phyloP scores from a whole-genome alignment of 1,140 invertebrate genomes.

The Agraylea sexmaculata region DNA sequence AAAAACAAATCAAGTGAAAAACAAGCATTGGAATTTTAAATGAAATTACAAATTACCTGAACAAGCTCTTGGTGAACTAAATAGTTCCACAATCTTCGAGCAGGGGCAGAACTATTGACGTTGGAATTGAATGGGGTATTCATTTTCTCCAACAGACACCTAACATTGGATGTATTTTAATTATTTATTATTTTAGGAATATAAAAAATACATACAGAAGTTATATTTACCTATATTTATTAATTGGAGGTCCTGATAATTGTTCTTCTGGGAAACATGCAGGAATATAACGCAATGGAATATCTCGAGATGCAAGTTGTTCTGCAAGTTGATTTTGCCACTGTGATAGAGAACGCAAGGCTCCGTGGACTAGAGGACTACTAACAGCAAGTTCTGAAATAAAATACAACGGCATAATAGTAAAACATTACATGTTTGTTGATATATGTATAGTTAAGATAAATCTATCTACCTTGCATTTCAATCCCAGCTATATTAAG shows the following conservation, averaged over 20 bases:
- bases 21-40: background rate
- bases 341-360: conserved; percentile 69
- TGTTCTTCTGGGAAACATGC: conserved; percentile 68
- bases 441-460: conserved; percentile 2
- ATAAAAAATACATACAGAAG: too few relatives aligned
- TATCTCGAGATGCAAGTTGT: conserved; percentile 62
- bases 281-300: conserved; percentile 70
- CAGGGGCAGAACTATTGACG: conserved; percentile 64
- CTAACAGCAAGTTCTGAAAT: conserved; percentile 78
- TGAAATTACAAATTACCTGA: conserved; percentile 40
- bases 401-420: background rate
- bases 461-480: conserved; percentile 56
- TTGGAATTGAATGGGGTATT: conserved; percentile 90
- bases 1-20: conserved; percentile 6
- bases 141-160: conserved; percentile 73
- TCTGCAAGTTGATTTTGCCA: conserved; percentile 77
- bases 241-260: conserved; percentile 65
- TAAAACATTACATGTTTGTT: background rate
- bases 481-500: conserved; percentile 78
- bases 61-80: conserved; percentile 85
- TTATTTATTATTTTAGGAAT: conserved; percentile 5
- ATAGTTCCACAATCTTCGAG: conserved; percentile 85
- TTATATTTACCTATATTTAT: conserved; percentile 69
- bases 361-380: conserved; percentile 85
- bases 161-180: conserved; percentile 16